Base-by-base conservation (phyloP, 2,797 vertebrate genomes). In the Potorous gilbertii region DNA sequence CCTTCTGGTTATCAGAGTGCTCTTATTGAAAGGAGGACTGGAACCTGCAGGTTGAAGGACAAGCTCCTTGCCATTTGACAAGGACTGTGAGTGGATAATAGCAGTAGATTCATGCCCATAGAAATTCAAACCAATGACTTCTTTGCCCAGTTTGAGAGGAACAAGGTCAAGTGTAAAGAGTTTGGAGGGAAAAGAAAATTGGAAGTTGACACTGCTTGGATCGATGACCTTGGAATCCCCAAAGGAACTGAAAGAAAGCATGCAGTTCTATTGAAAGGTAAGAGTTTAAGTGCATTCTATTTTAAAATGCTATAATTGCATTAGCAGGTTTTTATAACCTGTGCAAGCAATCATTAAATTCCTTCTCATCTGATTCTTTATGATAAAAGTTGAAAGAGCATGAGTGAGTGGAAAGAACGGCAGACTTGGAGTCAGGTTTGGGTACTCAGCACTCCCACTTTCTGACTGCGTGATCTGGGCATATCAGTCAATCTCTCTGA, bases 251-350 rank as follows among this genome's bases (percentile, higher is more conserved):
- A 95, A 92, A 56, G 94, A 95, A 90, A 90, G 6, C 14, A 91
- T 74, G 24, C 92, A 91, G 94, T 18, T 87, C 91, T 12, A 0
- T 55, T 34, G 55, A 95, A 95, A 96, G 93, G 92, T 96, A 94
- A 96, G 93, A 56, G 31, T 94, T 97, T 96, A 95, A 56, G 94
- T 96, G 57, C 95, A 95, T 95, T 90, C 95, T 92, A 95, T 55
- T 92, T 28, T 46, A 92, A 59, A 93, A 93, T 94, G 5, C 92
- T 97, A 95, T 96, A 94, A 52, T 52, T 90, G n/a, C 87, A 92
- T 54, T 56, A 57, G 66, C 34, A 11, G 93, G 94, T 55, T 96
- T 97, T 92, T 81, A 81, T 95, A 92, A 96, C 91, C 5, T 94
- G 74, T 95, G 40, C 91, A 92, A 94, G 95, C 95, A 57, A 90